These are phyloP conservation scores for Lysandra bellargus DNA, from an alignment of 2,888 invertebrate species.

Conservation along the genomic window DNA sequence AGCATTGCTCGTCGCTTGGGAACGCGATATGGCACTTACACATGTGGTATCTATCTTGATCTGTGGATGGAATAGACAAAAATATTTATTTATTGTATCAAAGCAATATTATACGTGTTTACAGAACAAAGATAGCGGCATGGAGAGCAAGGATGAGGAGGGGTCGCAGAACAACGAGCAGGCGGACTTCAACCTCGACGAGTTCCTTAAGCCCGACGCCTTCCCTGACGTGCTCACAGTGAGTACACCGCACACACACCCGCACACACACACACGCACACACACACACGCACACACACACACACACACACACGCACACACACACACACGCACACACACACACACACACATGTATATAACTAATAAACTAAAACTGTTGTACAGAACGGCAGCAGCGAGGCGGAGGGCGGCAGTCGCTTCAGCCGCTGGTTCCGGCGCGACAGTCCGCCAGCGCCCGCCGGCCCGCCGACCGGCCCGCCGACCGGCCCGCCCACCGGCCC, in stretches of 20 bases:
- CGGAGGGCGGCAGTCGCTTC: slow-evolving; percentile 81
- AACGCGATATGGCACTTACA: too few relatives aligned
- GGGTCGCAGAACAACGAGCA: slow-evolving; percentile 54
- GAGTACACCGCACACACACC: slow-evolving; percentile 46
- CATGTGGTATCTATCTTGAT: too few relatives aligned
- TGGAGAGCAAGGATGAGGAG: slow-evolving; percentile 64
- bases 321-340: too few relatives aligned
- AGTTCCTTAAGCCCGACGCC: slow-evolving; percentile 89
- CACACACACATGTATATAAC: too few relatives aligned
- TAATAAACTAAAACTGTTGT: too few relatives aligned
- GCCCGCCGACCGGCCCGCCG: slow-evolving; percentile 61
- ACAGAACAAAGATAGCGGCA: slow-evolving; percentile 66
- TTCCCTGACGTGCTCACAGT: slow-evolving; percentile 88
- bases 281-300: neutral
- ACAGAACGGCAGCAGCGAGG: slow-evolving; percentile 83
- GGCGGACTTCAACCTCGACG: slow-evolving; percentile 89
- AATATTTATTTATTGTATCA: neutral
- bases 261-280: neutral
- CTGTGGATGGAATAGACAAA: too few relatives aligned
- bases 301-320: neutral
- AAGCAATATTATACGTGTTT: neutral
- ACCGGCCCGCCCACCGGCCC: slow-evolving; percentile 52
- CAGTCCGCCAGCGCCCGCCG: slow-evolving; percentile 78
- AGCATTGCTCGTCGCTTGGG: too few relatives aligned
- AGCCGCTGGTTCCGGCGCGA: slow-evolving; percentile 90